Base-by-base conservation (phyloP, 92 coral and sea anemone species). In the Muricea muricata region DNA sequence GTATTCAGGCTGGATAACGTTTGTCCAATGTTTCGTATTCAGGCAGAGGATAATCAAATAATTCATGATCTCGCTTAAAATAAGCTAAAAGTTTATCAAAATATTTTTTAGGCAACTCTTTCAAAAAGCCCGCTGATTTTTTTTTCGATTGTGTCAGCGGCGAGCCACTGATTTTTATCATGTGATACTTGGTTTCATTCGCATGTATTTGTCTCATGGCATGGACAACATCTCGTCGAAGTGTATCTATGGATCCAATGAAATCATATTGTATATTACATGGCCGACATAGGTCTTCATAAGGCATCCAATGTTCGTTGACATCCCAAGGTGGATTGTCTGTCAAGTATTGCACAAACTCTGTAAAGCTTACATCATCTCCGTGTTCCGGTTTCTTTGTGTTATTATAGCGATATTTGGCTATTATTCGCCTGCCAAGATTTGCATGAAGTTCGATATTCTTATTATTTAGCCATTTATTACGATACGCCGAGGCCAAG, bases 261-360 rank as follows among this genome's bases (percentile, higher is more conserved):
- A 75, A 84, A 21, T 84, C 75, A 35, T 84, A 84, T 2, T 75
- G 6, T n/a, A 84, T 45, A 31, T 35, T 40, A 34, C 88, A 84
- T 24, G 88, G 88, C 8, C 68, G 83, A 26, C 88, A 84, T 2
- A 84, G 24, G 11, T 57, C 32, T 18, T 74, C 47, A 11, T 57
- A 48, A 1, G 88, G 74, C 65, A 56, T 84, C 88, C 88, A 84
- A 31, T 84, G 88, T 40, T 57, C 83, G 58, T 84, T 81, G 30
- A 75, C 28, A 0, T 33, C 21, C 31, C 15, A 9, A 18, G 75
- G 75, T 0, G 33, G 88, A 21, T 23, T 57, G 26, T 56, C 17
- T 26, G 9, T 39, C 45, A 75, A 20, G 12, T 45, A 58, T 14
- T 30, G 28, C 1, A 63, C 57, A 25, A 55, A 76, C 39, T 76